These are phyloP conservation scores for Sciurus carolinensis DNA, from an alignment of 2,797 vertebrate species.

Conservation along the genomic window DNA sequence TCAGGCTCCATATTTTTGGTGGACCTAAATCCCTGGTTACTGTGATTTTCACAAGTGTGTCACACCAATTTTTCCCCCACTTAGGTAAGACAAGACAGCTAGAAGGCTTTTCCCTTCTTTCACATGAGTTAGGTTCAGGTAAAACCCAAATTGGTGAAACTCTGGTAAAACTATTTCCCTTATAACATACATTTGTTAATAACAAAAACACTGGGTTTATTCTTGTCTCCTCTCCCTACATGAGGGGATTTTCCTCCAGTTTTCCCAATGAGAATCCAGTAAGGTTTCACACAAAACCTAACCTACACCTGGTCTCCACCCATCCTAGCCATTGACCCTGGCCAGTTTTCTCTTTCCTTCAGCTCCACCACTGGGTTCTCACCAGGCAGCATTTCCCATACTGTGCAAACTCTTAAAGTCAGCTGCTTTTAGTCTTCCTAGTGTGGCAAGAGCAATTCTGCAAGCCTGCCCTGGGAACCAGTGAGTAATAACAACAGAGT, in stretches of 20 bases:
- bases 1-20: not conserved
- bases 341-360: not conserved
- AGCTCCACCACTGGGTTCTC: accelerated
- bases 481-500: not conserved
- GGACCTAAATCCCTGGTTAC: not conserved
- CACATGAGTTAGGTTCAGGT: not conserved
- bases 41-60: not conserved
- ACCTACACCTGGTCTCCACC: not conserved
- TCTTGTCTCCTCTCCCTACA: not conserved
- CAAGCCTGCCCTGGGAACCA: not conserved
- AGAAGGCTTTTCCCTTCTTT: not conserved
- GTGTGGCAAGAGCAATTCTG: not conserved
- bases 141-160: not conserved
- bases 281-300: not conserved
- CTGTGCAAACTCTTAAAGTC: not conserved
- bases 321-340: not conserved
- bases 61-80: not conserved
- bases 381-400: accelerated
- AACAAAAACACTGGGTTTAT: not conserved
- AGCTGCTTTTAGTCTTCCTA: not conserved
- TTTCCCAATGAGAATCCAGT: not conserved
- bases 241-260: not conserved
- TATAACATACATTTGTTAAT: not conserved
- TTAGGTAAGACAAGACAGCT: not conserved
- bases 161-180: not conserved